Evolutionary conservation across 2,797 vertebrate genomes (phyloP).

Genomic region (Heliangelus exortis): DNA sequence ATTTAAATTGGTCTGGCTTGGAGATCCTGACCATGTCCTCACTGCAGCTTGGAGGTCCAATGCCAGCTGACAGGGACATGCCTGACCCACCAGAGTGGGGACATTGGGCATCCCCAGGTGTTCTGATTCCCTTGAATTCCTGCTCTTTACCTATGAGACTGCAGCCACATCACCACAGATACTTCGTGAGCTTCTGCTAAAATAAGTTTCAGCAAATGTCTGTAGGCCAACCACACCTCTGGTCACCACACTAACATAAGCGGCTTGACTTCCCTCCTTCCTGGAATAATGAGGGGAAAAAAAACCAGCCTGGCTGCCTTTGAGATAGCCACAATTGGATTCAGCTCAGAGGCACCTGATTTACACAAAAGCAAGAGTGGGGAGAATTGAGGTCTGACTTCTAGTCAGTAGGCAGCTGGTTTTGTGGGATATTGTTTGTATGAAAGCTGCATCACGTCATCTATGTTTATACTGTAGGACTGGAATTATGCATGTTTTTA

Average conservation of each 20-base stretch:
- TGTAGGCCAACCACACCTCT: not conserved
- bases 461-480: not conserved
- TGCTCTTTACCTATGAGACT: not conserved
- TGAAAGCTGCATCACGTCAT: not conserved
- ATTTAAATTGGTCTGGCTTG: not conserved
- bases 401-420: not conserved
- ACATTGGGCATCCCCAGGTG: fast-evolving
- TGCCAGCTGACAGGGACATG: not conserved
- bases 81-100: fast-evolving
- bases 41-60: not conserved
- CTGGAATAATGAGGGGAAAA: not conserved
- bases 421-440: not conserved
- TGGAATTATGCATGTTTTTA: not conserved
- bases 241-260: fast-evolving
- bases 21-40: not conserved
- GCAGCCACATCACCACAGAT: not conserved
- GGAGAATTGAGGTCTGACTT: not conserved
- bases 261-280: not conserved
- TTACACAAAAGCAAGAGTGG: not conserved
- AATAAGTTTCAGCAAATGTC: not conserved
- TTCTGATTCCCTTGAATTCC: not conserved
- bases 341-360: not conserved
- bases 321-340: not conserved
- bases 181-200: not conserved
- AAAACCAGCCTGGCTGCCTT: not conserved